Evolutionary conservation across 2,797 vertebrate genomes (phyloP).

Genomic region (Acipenser transmontanus): DNA sequence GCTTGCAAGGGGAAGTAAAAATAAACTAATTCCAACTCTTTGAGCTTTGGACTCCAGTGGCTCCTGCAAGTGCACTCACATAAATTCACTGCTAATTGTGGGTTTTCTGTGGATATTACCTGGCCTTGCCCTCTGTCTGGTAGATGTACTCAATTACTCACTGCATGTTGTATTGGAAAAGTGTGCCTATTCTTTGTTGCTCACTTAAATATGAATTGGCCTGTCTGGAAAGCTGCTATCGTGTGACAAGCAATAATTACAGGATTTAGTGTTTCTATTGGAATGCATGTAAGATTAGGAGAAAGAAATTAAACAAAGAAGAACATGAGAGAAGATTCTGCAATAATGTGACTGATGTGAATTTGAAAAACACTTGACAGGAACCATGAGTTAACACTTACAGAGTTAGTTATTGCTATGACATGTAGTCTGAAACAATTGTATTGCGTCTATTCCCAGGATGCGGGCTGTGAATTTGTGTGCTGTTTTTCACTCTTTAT

Average conservation of each 20-base stretch:
- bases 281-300: background rate
- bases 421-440: too few species aligned
- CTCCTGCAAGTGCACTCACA: background rate
- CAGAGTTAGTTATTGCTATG: too few species aligned
- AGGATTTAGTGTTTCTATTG: slow-evolving; percentile 6
- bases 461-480: too few species aligned
- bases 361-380: too few species aligned
- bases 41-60: background rate
- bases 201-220: slow-evolving; percentile 24
- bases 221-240: slow-evolving; percentile 17
- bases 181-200: slow-evolving; percentile 7
- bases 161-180: slow-evolving; percentile 20
- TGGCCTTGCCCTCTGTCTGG: slow-evolving; percentile 20
- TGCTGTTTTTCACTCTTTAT: too few species aligned
- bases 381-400: too few species aligned
- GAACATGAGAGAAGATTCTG: too few species aligned
- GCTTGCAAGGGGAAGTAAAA: too few species aligned
- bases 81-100: slow-evolving; percentile 4
- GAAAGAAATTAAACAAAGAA: background rate
- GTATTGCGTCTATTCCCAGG: too few species aligned
- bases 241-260: slow-evolving; percentile 19
- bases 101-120: slow-evolving; percentile 16
- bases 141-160: slow-evolving; percentile 16
- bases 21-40: slow-evolving; percentile 6
- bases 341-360: too few species aligned